Percentiles rank a stretch among this genome's conserved stretches.
These are phyloP conservation scores for Promerops cafer DNA, from an alignment of 2,113 vertebrate species.

Conservation along the genomic window DNA sequence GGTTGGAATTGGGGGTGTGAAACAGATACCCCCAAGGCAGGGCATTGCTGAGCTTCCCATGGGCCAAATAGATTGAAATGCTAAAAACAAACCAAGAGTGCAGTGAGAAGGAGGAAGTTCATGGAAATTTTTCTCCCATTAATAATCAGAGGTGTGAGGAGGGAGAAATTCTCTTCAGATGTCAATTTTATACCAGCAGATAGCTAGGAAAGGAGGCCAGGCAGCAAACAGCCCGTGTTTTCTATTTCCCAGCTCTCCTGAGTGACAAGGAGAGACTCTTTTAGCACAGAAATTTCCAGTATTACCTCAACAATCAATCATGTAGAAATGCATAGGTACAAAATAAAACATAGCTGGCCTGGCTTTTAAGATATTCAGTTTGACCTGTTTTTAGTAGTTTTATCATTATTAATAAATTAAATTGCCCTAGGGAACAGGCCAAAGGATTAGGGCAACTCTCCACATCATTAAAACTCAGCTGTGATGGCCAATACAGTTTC, in stretches of 20 bases:
- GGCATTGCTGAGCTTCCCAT: background rate
- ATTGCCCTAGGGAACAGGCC: background rate
- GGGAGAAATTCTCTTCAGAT: background rate
- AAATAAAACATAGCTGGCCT: background rate
- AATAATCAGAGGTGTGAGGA: background rate
- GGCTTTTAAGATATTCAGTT: background rate
- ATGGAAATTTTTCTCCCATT: background rate
- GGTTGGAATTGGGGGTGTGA: background rate
- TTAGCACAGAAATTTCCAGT: background rate
- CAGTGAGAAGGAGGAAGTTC: background rate
- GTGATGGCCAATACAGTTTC: accelerated
- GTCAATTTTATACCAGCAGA: background rate
- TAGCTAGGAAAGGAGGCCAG: conserved; percentile 3
- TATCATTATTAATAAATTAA: background rate
- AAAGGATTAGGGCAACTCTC: background rate
- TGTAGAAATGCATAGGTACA: background rate
- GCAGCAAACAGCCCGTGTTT: background rate
- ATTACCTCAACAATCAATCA: background rate
- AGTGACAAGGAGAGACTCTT: background rate
- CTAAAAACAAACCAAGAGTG: background rate
- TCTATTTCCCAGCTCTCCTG: background rate
- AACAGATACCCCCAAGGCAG: background rate
- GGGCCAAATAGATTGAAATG: background rate
- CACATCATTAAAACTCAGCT: background rate
- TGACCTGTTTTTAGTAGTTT: background rate